These are phyloP conservation scores for Martes flavigula DNA, from an alignment of 2,797 vertebrate genomes.

Conservation along the genomic window DNA sequence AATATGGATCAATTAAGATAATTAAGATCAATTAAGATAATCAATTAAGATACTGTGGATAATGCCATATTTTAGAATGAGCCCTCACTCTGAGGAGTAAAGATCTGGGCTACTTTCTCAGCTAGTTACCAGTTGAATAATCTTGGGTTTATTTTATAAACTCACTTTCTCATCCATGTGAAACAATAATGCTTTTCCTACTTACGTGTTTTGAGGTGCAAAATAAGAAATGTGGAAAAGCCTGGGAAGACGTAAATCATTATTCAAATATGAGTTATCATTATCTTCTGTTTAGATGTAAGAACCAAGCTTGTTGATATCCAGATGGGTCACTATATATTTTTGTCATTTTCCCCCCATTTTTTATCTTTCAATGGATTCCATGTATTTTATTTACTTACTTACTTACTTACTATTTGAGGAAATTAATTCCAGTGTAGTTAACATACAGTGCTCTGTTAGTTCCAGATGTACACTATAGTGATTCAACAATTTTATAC, in stretches of 20 bases:
- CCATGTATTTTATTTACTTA: background rate
- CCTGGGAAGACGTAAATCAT: background rate
- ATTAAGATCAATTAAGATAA: background rate
- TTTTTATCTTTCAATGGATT: background rate
- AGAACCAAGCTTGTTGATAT: background rate
- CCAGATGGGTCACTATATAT: background rate
- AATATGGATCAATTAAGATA: background rate
- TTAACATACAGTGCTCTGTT: background rate
- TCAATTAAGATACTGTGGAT: background rate
- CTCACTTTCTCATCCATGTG: background rate
- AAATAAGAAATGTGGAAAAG: background rate
- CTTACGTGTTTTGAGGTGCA: background rate
- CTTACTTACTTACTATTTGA: too few species aligned
- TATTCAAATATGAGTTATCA: background rate
- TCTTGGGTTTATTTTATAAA: background rate
- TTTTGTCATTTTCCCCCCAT: background rate
- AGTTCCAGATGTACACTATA: background rate
- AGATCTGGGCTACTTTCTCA: background rate
- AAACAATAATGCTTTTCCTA: background rate
- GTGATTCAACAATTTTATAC: background rate
- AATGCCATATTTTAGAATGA: background rate
- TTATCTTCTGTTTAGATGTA: background rate
- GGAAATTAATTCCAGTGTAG: background rate
- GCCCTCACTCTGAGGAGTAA: background rate
- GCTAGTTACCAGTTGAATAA: background rate